Evolutionary conservation across 2,888 invertebrate genomes (phyloP).

Genomic region (Bedellia somnulentella): DNA sequence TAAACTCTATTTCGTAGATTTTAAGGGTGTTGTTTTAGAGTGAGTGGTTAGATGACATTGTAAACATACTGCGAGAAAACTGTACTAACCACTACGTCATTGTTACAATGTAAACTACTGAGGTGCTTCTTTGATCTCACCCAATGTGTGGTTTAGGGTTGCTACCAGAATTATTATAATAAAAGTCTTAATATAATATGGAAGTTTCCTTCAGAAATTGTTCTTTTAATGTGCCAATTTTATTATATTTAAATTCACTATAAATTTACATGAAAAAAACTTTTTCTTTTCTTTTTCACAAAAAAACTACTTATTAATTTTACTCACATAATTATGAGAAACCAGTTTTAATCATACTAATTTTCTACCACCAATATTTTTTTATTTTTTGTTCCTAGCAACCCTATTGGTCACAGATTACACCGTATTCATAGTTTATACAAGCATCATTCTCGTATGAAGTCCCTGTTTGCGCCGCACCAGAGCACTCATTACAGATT

Average conservation of each 20-base stretch:
- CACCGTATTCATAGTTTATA: constrained; percentile 45
- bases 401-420: constrained; percentile 21
- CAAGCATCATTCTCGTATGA: constrained; percentile 58
- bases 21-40: too few relatives aligned
- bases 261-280: too few relatives aligned
- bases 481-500: constrained; percentile 60
- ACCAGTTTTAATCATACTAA: too few relatives aligned
- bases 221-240: not conserved
- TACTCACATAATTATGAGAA: too few relatives aligned
- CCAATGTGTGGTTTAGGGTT: constrained; percentile 27
- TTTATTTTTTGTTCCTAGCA: too few relatives aligned
- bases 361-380: too few relatives aligned
- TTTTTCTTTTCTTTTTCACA: too few relatives aligned
- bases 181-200: constrained; percentile 5
- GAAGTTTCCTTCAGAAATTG: not conserved
- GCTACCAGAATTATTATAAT: constrained; percentile 10
- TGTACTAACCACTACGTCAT: constrained; percentile 10
- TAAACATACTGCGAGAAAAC: constrained; percentile 21
- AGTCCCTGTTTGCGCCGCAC: constrained; percentile 59
- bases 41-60: constrained; percentile 32
- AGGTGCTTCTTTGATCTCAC: constrained; percentile 48
- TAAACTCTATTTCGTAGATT: too few relatives aligned
- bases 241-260: not conserved
- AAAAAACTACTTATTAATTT: too few relatives aligned
- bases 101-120: constrained; percentile 50